Conservation (phyloP, 2,113 vertebrate species). For the Agelaius phoeniceus region DNA sequence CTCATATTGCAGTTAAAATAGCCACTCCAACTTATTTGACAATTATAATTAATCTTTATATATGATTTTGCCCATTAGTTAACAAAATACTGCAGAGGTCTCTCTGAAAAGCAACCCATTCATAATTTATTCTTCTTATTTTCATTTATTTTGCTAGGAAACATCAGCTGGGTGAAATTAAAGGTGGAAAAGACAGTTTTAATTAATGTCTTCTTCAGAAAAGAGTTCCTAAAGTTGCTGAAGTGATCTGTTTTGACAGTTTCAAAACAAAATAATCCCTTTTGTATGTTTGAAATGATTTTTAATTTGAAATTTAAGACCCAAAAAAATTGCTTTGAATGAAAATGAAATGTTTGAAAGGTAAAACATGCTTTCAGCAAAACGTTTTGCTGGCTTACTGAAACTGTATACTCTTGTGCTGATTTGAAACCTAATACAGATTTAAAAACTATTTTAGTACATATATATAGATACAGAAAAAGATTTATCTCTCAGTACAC, state of each 20-base stretch:
- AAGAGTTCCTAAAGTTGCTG: background rate
- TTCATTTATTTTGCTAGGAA: slow-evolving; percentile 13
- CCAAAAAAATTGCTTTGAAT: background rate
- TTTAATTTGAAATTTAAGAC: slow-evolving; percentile 31
- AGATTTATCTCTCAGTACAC: background rate
- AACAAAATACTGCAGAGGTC: background rate
- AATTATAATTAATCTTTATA: background rate
- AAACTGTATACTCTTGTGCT: background rate
- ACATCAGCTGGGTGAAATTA: background rate
- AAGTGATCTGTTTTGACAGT: slow-evolving; percentile 9
- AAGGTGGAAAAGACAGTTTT: slow-evolving; percentile 10
- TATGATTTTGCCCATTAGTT: background rate
- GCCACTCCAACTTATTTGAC: background rate
- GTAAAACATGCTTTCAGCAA: background rate
- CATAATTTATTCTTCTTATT: background rate
- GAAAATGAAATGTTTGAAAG: slow-evolving; percentile 25
- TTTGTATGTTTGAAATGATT: background rate
- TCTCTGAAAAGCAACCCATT: background rate
- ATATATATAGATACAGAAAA: background rate
- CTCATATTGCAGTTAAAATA: background rate
- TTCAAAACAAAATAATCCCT: background rate
- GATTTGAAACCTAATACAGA: background rate
- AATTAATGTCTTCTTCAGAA: slow-evolving; percentile 12
- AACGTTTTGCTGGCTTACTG: background rate
- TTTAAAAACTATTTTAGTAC: background rate